Evolutionary conservation across 2,113 vertebrate species (phyloP).

Genomic region (Eublepharis macularius): DNA sequence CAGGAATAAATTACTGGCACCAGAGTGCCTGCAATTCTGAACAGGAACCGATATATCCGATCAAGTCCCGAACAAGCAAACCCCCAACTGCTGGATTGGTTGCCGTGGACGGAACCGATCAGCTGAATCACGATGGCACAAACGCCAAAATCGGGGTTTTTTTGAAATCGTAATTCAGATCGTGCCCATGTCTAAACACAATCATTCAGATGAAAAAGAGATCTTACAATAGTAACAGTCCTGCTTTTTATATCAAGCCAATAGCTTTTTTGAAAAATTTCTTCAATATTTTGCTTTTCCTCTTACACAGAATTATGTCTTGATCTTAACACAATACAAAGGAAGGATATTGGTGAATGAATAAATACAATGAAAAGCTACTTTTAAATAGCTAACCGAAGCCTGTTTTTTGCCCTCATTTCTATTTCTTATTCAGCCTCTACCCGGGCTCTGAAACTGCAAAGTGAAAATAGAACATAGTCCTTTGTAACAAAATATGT

Average conservation of each 20-base stretch:
- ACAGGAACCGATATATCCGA: too few species aligned
- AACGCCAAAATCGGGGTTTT: too few species aligned
- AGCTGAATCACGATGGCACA: too few species aligned
- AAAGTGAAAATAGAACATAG: slow-evolving; percentile 48
- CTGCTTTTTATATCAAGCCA: slow-evolving; percentile 40
- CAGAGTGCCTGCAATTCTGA: too few species aligned
- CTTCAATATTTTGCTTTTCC: slow-evolving; percentile 42
- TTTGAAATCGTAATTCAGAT: too few species aligned
- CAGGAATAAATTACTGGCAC: too few species aligned
- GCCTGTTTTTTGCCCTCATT: slow-evolving; percentile 14
- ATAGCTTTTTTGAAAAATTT: slow-evolving; percentile 43
- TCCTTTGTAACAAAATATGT: slow-evolving; percentile 40
- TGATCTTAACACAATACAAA: slow-evolving; percentile 10
- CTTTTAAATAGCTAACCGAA: slow-evolving; percentile 42
- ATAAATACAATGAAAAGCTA: not conserved
- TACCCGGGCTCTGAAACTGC: slow-evolving; percentile 38
- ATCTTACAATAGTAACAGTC: slow-evolving; percentile 24
- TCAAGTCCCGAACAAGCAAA: too few species aligned
- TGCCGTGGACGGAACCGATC: too few species aligned
- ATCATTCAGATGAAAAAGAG: slow-evolving; percentile 42
- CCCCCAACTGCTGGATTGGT: too few species aligned
- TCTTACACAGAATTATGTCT: slow-evolving; percentile 14
- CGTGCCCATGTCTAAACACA: too few species aligned
- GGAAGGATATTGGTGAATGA: not conserved
- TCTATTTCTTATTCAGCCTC: not conserved